Conservation (phyloP, 2,113 vertebrate genomes). For the Tor tambroides region DNA sequence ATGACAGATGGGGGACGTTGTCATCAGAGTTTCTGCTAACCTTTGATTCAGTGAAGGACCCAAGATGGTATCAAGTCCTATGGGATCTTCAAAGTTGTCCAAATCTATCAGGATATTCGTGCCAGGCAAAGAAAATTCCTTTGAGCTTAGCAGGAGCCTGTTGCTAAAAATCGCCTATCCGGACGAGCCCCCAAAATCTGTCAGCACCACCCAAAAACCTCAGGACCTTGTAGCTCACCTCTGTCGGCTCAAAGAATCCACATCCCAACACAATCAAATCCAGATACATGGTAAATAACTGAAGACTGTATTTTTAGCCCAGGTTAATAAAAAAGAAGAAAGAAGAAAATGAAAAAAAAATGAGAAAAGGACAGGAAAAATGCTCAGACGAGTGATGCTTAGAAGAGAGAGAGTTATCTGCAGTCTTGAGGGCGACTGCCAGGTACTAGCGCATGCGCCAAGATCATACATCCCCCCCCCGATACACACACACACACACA, state of each 20-base stretch:
- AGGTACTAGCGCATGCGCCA: constrained; percentile 52
- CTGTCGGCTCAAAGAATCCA: background rate
- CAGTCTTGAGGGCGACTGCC: constrained; percentile 47
- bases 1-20: constrained; percentile 2
- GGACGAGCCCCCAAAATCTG: constrained; percentile 3
- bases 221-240: constrained; percentile 16
- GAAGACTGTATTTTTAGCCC: background rate
- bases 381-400: constrained; percentile 26
- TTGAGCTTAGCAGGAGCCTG: background rate
- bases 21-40: background rate
- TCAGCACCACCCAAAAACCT: background rate
- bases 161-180: background rate
- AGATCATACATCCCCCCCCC: constrained; percentile 23
- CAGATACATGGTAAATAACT: background rate
- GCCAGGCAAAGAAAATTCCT: background rate
- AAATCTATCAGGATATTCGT: background rate
- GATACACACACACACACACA: constrained; percentile 46
- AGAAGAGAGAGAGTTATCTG: constrained; percentile 50
- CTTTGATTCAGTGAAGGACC: background rate
- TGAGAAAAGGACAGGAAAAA: background rate
- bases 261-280: constrained; percentile 14
- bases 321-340: background rate
- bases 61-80: background rate
- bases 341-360: background rate
- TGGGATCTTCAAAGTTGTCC: background rate